Conservation (phyloP, 2,113 vertebrate species). For the Etia nguti region DNA sequence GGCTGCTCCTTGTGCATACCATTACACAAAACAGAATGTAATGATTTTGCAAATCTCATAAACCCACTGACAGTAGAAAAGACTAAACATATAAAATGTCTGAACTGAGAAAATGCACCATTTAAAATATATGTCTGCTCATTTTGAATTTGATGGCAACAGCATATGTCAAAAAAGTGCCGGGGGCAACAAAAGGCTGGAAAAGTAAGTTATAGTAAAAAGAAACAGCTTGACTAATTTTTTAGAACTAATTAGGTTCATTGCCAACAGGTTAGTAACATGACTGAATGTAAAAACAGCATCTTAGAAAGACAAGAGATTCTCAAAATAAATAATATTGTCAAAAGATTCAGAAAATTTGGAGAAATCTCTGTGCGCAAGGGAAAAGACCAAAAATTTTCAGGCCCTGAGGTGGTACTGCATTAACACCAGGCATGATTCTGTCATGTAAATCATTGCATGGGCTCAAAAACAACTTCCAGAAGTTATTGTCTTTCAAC, state of each 20-base stretch:
- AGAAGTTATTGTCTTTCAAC: background rate
- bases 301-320: background rate
- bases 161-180: background rate
- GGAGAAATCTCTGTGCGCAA: background rate
- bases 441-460: background rate
- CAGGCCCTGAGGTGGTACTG: background rate
- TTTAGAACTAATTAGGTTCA: background rate
- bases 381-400: background rate
- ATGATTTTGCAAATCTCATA: background rate
- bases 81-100: background rate
- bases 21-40: slow-evolving; percentile 8
- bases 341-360: background rate
- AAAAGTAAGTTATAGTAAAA: background rate
- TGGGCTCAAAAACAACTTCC: background rate
- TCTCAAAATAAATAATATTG: background rate
- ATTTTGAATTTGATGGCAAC: background rate
- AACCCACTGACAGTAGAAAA: background rate
- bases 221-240: background rate
- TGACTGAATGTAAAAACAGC: background rate
- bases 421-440: background rate
- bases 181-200: background rate
- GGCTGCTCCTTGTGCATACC: slow-evolving; percentile 20
- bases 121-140: background rate
- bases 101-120: background rate
- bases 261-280: background rate